Base-by-base conservation (phyloP, 2,888 invertebrate species). In the Ennomos erosarius region DNA sequence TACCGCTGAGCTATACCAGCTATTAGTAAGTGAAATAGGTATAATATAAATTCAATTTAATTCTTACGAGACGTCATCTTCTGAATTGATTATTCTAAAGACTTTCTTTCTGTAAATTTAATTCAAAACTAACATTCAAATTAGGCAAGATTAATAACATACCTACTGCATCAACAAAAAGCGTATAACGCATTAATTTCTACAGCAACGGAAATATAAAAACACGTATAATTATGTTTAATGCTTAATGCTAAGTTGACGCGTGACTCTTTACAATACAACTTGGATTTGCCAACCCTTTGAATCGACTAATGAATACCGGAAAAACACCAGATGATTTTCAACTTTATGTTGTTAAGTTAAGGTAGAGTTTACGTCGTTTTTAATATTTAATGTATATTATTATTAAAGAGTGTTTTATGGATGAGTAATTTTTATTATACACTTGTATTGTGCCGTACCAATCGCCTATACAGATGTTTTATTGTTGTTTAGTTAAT, bases 241-340 rank as follows among this genome's bases (percentile, higher is more conserved):
- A 83, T 85, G 84, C 80, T 81, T 85, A 85, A 83, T 85, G 84
- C 80, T 79, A 78, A 85, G 79, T 85, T 77, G 85, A 84, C 88
- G 89, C 91, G 91, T 92, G 91, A 90, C 90, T 85, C 74, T 84
- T 79, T 82, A 91, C 90, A 90, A 90, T 90, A 87, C 83, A 79
- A 82, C 69, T 83, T 81, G 89, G 91, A 91, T 92, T 91, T 91
- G 91, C 90, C 84, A 91, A 92, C 91, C 91, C 91, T 90, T 92
- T 91, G 82, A 87, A 84, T 82, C 80, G 74, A 81, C 84, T 90
- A 89, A 88, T 89, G 89, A 90, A 88, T 86, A 81, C 76, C 59
- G 39, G 6, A 9, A 56, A 36, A 43, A 55, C 38, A 11, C 39
- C 59, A 62, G 35, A 10, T 60, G 42, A 76, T 46, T 68, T 60